These are phyloP conservation scores for Pachyramphus minor DNA, from an alignment of 2,113 vertebrate genomes.

Conservation along the genomic window DNA sequence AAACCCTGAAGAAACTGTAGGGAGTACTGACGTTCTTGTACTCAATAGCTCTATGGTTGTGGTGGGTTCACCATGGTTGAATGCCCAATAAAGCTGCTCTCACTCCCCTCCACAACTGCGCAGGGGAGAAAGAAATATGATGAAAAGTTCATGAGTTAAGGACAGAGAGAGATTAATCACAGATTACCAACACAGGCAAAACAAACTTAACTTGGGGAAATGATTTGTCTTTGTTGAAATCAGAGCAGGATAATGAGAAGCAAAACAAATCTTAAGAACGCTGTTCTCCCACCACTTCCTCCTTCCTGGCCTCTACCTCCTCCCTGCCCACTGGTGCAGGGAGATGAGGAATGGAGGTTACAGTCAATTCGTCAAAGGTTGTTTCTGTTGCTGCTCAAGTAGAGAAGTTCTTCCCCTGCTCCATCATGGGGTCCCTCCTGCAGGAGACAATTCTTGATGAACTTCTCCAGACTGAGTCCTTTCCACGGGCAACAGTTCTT, in stretches of 20 bases:
- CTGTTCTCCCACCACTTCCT: background rate
- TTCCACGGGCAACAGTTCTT: background rate
- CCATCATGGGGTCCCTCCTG: accelerated
- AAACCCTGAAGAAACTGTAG: background rate
- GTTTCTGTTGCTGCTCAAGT: background rate
- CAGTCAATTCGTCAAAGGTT: background rate
- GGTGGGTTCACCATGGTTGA: background rate
- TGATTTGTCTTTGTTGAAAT: background rate
- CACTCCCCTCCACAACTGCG: background rate
- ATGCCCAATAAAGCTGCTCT: background rate
- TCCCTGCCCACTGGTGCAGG: background rate
- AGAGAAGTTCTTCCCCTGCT: background rate
- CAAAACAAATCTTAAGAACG: background rate
- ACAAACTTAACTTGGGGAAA: background rate
- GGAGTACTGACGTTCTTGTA: background rate
- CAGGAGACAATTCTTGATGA: accelerated
- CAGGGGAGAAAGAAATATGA: background rate
- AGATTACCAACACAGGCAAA: background rate
- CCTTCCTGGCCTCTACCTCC: background rate
- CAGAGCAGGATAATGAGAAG: background rate
- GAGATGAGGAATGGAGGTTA: background rate
- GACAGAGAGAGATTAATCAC: background rate
- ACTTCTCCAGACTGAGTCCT: background rate
- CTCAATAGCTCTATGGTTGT: background rate
- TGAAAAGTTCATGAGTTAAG: background rate